Evolutionary conservation across 2,888 invertebrate species (phyloP).

Genomic region (Micropterix aruncella): DNA sequence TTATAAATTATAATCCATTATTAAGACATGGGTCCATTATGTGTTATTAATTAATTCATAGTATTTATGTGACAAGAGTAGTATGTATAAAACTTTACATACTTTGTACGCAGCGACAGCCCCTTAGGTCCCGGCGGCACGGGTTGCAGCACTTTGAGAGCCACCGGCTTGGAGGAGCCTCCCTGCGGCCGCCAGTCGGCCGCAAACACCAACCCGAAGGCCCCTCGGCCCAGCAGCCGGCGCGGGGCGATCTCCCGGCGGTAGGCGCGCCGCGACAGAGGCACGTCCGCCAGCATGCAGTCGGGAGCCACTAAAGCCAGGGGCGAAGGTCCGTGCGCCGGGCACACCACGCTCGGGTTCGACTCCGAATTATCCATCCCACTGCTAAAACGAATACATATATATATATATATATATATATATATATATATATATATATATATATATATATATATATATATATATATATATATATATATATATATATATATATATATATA

Average conservation of each 20-base stretch:
- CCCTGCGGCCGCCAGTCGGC: slow-evolving; percentile 52
- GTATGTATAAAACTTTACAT: too few relatives aligned
- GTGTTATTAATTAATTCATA: too few relatives aligned
- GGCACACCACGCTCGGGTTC: slow-evolving; percentile 47
- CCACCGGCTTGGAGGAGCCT: slow-evolving; percentile 52
- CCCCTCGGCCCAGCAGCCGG: slow-evolving; percentile 80
- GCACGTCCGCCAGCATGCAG: slow-evolving; percentile 77
- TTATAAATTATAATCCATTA: too few relatives aligned
- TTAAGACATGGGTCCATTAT: too few relatives aligned
- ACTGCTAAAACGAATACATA: not conserved
- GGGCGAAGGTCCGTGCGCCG: slow-evolving; percentile 61
- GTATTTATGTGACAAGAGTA: too few relatives aligned
- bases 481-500: too few relatives aligned
- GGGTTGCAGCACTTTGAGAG: slow-evolving; percentile 93
- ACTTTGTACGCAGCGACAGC: slow-evolving; percentile 29
- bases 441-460: too few relatives aligned
- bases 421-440: too few relatives aligned
- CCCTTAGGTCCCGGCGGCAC: slow-evolving; percentile 56
- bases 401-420: too few relatives aligned
- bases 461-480: too few relatives aligned
- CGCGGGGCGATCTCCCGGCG: slow-evolving; percentile 69
- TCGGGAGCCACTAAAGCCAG: slow-evolving; percentile 84
- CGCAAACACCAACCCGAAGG: slow-evolving; percentile 93
- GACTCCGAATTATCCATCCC: slow-evolving; percentile 1
- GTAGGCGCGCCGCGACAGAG: slow-evolving; percentile 65